Evolutionary conservation across 2,797 vertebrate genomes (phyloP).

Genomic region (Coracias cyanogaster): DNA sequence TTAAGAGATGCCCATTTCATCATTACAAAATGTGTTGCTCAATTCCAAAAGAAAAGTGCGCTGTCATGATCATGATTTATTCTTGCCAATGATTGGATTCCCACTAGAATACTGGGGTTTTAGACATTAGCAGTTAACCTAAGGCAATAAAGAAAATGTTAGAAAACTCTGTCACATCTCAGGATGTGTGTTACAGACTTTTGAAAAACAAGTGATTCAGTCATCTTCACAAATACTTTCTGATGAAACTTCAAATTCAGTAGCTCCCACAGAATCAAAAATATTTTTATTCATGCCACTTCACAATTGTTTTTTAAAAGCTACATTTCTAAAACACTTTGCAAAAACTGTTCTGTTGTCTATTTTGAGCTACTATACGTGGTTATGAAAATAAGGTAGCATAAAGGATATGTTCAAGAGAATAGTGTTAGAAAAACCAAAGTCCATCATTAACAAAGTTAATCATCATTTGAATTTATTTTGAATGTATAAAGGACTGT

Average conservation of each 20-base stretch:
- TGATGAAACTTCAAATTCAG: not conserved
- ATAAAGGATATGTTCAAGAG: not conserved
- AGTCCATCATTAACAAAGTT: not conserved
- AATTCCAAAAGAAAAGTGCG: not conserved
- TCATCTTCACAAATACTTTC: not conserved
- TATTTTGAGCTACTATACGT: not conserved
- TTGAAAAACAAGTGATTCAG: not conserved
- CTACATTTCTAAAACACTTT: not conserved
- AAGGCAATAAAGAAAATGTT: not conserved
- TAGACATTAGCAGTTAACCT: not conserved
- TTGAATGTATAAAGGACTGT: not conserved
- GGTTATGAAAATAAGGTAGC: not conserved
- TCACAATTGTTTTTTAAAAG: not conserved
- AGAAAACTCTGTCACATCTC: constrained; percentile 1
- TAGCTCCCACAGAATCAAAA: not conserved
- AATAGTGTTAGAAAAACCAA: not conserved
- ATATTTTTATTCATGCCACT: not conserved
- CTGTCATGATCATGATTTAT: not conserved
- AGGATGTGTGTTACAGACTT: not conserved
- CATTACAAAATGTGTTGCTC: not conserved
- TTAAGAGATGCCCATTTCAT: not conserved
- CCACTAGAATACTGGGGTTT: not conserved
- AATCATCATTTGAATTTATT: not conserved
- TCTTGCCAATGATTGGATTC: not conserved
- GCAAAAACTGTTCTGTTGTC: not conserved